A percentile compares a stretch with the other conserved stretches of the same genome.
Evolutionary conservation across 2,888 invertebrate genomes (phyloP).

Genomic region (Hipparchia sbordonii): DNA sequence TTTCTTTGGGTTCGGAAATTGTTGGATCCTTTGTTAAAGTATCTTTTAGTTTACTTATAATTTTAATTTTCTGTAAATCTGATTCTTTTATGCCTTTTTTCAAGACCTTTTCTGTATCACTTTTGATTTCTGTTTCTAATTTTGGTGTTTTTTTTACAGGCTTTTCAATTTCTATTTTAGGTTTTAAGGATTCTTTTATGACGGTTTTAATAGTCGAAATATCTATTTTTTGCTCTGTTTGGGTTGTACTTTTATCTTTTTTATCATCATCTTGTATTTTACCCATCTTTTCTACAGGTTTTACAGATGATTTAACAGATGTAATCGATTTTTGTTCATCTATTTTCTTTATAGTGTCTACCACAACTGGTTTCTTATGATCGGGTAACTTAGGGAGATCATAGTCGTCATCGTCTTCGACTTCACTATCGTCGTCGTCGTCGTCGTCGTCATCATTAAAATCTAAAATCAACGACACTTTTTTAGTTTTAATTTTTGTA

Average conservation of each 20-base stretch:
- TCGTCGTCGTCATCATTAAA: conserved; percentile 36
- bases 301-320: conserved; percentile 31
- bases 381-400: conserved; percentile 29
- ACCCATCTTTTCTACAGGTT: conserved; percentile 32
- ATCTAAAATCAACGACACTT: conserved; percentile 38
- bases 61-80: conserved; percentile 11
- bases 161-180: conserved; percentile 40
- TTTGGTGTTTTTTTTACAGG: conserved; percentile 28
- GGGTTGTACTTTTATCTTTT: conserved; percentile 25
- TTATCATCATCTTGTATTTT: conserved; percentile 36
- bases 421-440: conserved; percentile 36
- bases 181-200: conserved; percentile 18
- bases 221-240: conserved; percentile 20
- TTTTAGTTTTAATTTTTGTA: conserved; percentile 34
- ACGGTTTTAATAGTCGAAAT: conserved; percentile 15
- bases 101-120: not conserved
- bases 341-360: conserved; percentile 40
- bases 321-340: conserved; percentile 45
- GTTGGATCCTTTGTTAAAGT: conserved; percentile 22
- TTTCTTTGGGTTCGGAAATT: conserved; percentile 15
- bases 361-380: conserved; percentile 36
- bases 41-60: conserved; percentile 37
- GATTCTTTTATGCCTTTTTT: conserved; percentile 25
- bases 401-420: conserved; percentile 38
- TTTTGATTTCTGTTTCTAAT: conserved; percentile 7